Evolutionary conservation across 2,797 vertebrate genomes (phyloP).

Genomic region (Pelodytes ibericus): DNA sequence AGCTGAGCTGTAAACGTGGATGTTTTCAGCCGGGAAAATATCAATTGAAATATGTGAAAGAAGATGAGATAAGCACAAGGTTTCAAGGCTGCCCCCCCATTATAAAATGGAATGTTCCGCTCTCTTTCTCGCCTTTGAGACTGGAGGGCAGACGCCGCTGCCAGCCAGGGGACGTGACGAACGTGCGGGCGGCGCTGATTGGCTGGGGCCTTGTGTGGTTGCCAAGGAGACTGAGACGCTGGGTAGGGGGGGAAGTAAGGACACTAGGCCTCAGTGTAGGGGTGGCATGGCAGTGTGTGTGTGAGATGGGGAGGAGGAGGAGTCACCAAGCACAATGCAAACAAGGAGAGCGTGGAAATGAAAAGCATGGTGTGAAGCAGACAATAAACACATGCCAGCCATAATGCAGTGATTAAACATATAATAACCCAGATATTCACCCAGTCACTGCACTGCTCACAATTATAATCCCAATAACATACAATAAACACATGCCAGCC

Average conservation of each 20-base stretch:
- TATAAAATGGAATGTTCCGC: background rate
- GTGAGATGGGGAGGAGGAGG: background rate
- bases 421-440: no score
- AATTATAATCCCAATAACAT: no score
- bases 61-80: background rate
- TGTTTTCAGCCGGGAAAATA: no score
- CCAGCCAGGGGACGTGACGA: constrained; percentile 49
- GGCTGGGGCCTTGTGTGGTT: constrained; percentile 7
- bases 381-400: no score
- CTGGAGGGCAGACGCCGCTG: constrained; percentile 49
- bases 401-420: no score
- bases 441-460: no score
- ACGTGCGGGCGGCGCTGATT: constrained; percentile 42
- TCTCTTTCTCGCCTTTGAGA: constrained; percentile 20
- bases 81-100: background rate
- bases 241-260: constrained; percentile 23
- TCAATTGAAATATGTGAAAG: background rate
- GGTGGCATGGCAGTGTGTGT: background rate
- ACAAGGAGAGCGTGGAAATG: no score
- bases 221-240: constrained; percentile 43
- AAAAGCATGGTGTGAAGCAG: no score
- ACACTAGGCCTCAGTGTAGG: constrained; percentile 9
- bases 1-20: no score
- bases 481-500: no score
- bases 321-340: no score